Conservation (phyloP, 2,113 vertebrate genomes). For the Anguilla rostrata region DNA sequence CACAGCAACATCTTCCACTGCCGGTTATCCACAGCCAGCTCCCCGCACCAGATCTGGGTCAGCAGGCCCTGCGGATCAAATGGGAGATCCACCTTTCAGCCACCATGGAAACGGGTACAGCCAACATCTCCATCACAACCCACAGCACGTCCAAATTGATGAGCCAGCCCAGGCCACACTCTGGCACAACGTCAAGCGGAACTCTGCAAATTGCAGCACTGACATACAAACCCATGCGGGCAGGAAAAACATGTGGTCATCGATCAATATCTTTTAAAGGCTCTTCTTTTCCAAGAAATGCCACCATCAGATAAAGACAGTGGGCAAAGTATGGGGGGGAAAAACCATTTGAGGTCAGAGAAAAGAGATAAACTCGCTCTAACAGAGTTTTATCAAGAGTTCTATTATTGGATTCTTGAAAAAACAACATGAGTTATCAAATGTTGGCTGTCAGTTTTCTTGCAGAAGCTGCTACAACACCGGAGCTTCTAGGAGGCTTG, state of each 20-base stretch:
- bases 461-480: background rate
- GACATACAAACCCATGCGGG: background rate
- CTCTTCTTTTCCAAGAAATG: background rate
- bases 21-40: slow-evolving; percentile 81
- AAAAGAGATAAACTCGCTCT: background rate
- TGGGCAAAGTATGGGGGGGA: background rate
- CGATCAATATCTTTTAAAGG: background rate
- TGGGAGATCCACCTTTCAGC: background rate
- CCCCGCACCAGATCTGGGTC: slow-evolving; percentile 95
- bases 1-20: slow-evolving; percentile 80
- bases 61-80: slow-evolving; percentile 76
- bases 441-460: background rate
- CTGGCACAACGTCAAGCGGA: background rate
- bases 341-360: background rate
- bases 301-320: background rate
- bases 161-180: background rate
- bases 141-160: too few species aligned
- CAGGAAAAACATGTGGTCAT: background rate
- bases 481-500: background rate
- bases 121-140: background rate
- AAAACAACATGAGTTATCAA: background rate
- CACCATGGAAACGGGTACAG: background rate
- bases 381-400: background rate
- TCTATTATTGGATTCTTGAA: background rate
- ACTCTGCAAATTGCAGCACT: background rate